Evolutionary conservation across 2,113 vertebrate species (phyloP).

Genomic region (Onychostruthus taczanowskii): DNA sequence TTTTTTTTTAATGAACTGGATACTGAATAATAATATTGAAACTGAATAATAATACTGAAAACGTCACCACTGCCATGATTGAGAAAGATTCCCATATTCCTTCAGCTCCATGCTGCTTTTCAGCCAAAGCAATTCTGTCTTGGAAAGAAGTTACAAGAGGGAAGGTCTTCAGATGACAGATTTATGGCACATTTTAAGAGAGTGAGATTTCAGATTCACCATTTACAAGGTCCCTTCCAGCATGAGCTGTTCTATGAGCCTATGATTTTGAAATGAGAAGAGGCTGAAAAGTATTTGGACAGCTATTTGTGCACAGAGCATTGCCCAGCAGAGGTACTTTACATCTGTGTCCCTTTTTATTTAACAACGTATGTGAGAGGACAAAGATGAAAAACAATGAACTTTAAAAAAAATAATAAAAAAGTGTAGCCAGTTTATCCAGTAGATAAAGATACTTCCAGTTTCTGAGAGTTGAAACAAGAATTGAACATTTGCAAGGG

Average conservation of each 20-base stretch:
- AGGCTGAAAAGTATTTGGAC: not conserved
- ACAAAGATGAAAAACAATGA: not conserved
- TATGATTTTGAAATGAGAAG: not conserved
- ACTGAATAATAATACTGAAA: not conserved
- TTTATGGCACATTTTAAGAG: not conserved
- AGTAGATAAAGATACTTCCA: not conserved
- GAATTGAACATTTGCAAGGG: not conserved
- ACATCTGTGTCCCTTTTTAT: not conserved
- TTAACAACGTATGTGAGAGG: not conserved
- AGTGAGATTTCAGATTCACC: not conserved
- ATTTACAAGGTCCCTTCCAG: not conserved
- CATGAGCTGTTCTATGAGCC: not conserved
- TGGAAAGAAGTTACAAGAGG: not conserved
- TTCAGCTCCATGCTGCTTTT: not conserved
- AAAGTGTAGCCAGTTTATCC: not conserved
- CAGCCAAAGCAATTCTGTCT: not conserved
- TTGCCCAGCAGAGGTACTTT: not conserved
- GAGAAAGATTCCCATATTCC: not conserved
- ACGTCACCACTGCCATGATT: not conserved
- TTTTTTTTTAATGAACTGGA: not conserved
- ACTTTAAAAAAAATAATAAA: not conserved
- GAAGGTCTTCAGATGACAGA: not conserved
- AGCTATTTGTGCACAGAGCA: rapidly evolving
- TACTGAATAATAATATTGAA: too few relatives aligned
- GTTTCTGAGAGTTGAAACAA: not conserved